Conservation (phyloP, 2,888 invertebrate genomes). For the Hirtodrosophila cameraria region DNA sequence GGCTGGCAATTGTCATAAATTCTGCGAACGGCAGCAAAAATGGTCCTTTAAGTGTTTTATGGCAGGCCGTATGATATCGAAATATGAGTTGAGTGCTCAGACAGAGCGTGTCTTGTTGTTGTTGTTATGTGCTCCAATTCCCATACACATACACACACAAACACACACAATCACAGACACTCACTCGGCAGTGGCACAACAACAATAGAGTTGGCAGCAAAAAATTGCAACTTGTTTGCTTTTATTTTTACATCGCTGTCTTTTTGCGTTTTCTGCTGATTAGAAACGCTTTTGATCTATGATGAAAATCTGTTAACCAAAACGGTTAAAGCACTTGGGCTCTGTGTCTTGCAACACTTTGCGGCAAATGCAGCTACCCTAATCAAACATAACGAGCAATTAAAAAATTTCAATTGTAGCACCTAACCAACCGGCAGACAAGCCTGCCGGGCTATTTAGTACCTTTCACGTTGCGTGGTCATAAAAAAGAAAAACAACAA, state of each 20-base stretch:
- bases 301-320: conserved; percentile 59
- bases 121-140: conserved; percentile 63
- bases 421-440: conserved; percentile 11
- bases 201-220: conserved; percentile 40
- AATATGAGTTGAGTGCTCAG: conserved; percentile 21
- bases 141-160: conserved; percentile 25
- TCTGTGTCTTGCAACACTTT: conserved; percentile 44
- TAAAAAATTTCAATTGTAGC: conserved; percentile 53
- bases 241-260: conserved; percentile 6
- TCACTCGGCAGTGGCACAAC: conserved; percentile 12
- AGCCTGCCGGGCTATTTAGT: conserved; percentile 4
- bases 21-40: conserved; percentile 55
- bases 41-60: conserved; percentile 77
- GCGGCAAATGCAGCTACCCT: conserved; percentile 58
- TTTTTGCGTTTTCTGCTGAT: conserved; percentile 44
- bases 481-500: conserved; percentile 11
- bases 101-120: conserved; percentile 12
- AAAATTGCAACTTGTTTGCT: conserved; percentile 71
- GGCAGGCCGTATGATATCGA: conserved; percentile 59
- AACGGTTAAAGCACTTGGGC: conserved; percentile 1
- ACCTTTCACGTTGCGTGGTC: conserved; percentile 12
- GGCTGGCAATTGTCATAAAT: conserved; percentile 49
- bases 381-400: conserved; percentile 72
- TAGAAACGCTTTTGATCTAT: conserved; percentile 68
- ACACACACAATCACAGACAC: conserved; percentile 1